phyloP scores from a whole-genome alignment of 2,113 vertebrate genomes.

The Nothoprocta pentlandii region DNA sequence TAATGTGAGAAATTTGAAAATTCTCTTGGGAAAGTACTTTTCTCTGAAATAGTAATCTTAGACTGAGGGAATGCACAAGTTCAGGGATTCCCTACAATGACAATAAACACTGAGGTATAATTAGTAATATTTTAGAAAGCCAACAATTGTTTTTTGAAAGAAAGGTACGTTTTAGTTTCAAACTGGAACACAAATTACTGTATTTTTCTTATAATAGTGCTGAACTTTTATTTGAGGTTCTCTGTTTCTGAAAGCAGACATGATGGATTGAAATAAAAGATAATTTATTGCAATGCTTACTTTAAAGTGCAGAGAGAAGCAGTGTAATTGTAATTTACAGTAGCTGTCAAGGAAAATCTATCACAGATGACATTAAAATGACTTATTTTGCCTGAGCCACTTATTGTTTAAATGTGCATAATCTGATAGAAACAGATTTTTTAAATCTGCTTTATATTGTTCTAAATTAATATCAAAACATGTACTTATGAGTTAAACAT shows the following conservation, averaged over 20 bases:
- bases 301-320: slow-evolving; percentile 83
- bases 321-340: slow-evolving; percentile 89
- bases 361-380: slow-evolving; percentile 88
- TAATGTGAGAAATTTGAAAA: slow-evolving; percentile 46
- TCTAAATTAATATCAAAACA: slow-evolving; percentile 87
- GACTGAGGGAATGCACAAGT: slow-evolving; percentile 66
- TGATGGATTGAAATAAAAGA: slow-evolving; percentile 89
- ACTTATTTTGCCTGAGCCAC: slow-evolving; percentile 87
- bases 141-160: slow-evolving; percentile 79
- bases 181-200: slow-evolving; percentile 84
- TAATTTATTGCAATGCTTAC: slow-evolving; percentile 89
- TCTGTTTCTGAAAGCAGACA: slow-evolving; percentile 84
- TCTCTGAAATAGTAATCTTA: slow-evolving; percentile 48
- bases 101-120: slow-evolving; percentile 78
- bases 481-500: slow-evolving; percentile 83
- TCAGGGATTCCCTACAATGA: slow-evolving; percentile 74
- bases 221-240: slow-evolving; percentile 85
- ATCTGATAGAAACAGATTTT: slow-evolving; percentile 84
- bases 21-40: slow-evolving; percentile 41
- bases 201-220: slow-evolving; percentile 84
- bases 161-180: slow-evolving; percentile 80
- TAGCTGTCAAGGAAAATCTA: slow-evolving; percentile 88
- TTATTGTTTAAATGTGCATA: slow-evolving; percentile 88
- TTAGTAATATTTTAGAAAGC: slow-evolving; percentile 83
- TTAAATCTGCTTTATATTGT: slow-evolving; percentile 80